Percentiles rank a stretch among this genome's conserved stretches.
These are phyloP conservation scores for Phrynosoma blainvillii DNA, from an alignment of 2,113 vertebrate genomes.

Conservation along the genomic window DNA sequence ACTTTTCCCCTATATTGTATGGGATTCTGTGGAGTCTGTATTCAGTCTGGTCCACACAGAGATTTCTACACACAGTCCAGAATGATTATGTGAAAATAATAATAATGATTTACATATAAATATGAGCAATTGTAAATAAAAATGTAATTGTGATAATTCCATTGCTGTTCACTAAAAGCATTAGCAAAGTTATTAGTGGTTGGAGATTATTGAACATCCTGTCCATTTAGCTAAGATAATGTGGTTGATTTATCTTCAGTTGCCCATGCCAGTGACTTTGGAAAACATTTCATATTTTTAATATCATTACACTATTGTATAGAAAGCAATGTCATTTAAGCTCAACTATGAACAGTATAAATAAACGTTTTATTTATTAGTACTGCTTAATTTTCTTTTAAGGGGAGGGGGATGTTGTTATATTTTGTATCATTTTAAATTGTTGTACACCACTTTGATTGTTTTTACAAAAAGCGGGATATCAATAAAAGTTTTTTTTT, in stretches of 20 bases:
- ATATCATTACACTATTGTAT: neutral
- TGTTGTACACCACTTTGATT: no score
- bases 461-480: no score
- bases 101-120: neutral
- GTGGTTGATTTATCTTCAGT: neutral
- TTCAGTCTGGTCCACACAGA: neutral
- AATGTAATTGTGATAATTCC: neutral
- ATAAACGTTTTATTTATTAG: no score
- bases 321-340: neutral
- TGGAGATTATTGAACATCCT: neutral
- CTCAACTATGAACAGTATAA: neutral
- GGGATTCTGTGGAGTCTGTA: neutral
- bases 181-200: neutral
- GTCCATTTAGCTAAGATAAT: conserved; percentile 2
- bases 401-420: no score
- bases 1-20: neutral
- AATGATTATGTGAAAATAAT: neutral
- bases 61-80: neutral
- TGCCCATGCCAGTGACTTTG: neutral
- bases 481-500: neutral
- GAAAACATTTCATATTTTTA: conserved; percentile 24
- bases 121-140: neutral
- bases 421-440: no score
- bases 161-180: neutral
- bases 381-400: no score